These are phyloP conservation scores for Ochropleura leucogaster DNA, from an alignment of 2,888 invertebrate genomes.

Conservation along the genomic window DNA sequence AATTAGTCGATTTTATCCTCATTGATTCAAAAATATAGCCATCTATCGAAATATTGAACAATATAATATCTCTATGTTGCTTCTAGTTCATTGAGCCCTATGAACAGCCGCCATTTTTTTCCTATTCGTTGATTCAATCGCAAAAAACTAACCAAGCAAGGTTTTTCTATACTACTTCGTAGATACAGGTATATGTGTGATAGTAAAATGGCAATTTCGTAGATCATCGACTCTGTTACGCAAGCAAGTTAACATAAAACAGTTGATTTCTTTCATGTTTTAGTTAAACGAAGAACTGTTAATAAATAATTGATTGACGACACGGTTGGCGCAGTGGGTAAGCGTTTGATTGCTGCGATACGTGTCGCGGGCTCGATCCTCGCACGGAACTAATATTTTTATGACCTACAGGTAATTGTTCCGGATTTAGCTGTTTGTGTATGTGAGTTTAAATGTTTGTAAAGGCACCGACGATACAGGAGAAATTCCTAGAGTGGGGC, in stretches of 20 bases:
- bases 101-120: neutral
- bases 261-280: neutral
- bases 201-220: neutral
- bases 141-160: slow-evolving; percentile 33
- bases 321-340: too few species aligned
- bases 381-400: too few species aligned
- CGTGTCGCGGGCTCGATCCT: too few species aligned
- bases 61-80: too few species aligned
- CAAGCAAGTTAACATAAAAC: slow-evolving; percentile 23
- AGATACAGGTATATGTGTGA: neutral
- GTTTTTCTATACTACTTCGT: slow-evolving; percentile 26
- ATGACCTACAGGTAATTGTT: too few species aligned
- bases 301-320: neutral
- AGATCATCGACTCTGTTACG: slow-evolving; percentile 26
- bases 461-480: too few species aligned
- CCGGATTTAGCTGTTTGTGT: too few species aligned
- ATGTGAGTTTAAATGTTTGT: too few species aligned
- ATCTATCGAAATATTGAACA: neutral
- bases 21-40: neutral
- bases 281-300: neutral
- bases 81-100: neutral
- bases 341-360: too few species aligned
- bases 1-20: neutral
- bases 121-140: neutral
- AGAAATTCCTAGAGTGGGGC: too few species aligned